A percentile compares a stretch with the other conserved stretches of the same genome.
Conservation (phyloP, 2,797 vertebrate genomes). For the Linurgus olivaceus region DNA sequence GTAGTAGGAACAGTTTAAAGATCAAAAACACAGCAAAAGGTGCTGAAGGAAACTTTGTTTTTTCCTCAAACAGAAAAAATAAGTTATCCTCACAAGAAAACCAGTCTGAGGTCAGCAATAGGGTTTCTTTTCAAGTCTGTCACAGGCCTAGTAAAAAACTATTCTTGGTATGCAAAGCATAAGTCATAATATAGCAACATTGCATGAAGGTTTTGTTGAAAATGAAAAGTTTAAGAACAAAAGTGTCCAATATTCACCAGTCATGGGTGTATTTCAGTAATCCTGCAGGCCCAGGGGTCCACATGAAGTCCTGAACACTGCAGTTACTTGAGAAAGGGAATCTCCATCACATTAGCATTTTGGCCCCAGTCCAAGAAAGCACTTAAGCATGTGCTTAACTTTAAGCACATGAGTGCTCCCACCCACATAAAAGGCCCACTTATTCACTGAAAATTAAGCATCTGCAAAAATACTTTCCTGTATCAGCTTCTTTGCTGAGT, state of each 20-base stretch:
- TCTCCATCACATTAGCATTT: slow-evolving; percentile 9
- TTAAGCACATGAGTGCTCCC: slow-evolving; percentile 62
- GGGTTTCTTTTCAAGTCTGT: not conserved
- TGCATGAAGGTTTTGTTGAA: not conserved
- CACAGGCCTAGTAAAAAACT: not conserved
- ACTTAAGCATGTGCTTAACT: slow-evolving; percentile 65
- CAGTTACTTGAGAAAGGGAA: slow-evolving; percentile 49
- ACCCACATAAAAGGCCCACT: slow-evolving; percentile 59
- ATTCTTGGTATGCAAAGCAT: not conserved
- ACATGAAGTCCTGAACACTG: not conserved
- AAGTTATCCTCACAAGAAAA: not conserved
- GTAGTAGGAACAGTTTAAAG: not conserved
- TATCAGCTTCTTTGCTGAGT: slow-evolving; percentile 29
- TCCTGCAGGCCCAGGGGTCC: not conserved
- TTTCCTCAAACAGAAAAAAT: not conserved
- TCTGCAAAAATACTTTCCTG: slow-evolving; percentile 54
- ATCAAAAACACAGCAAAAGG: not conserved
- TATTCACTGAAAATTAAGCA: slow-evolving; percentile 57
- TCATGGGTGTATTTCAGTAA: not conserved
- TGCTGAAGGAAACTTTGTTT: not conserved
- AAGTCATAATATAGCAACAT: not conserved
- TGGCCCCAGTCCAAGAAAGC: slow-evolving; percentile 55
- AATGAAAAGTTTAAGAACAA: not conserved
- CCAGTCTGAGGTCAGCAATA: not conserved
- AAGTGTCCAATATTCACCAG: not conserved